Percentiles rank a stretch among this genome's conserved stretches.
Evolutionary conservation across 1,140 invertebrate genomes (phyloP).

Genomic region (Formica exsecta): DNA sequence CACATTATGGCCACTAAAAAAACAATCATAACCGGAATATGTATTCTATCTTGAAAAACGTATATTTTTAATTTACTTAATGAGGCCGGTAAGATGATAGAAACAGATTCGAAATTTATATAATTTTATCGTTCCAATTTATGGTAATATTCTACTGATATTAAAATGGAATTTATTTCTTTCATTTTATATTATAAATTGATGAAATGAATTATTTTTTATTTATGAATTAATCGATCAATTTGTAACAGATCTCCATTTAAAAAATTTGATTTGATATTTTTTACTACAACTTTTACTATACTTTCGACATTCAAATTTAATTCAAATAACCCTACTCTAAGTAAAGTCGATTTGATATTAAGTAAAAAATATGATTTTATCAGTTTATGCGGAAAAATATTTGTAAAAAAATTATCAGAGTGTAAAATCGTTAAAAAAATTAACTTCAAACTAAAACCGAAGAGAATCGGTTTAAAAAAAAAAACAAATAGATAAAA

Average conservation of each 20-base stretch:
- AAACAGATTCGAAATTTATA: conserved; percentile 1
- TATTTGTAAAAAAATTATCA: background rate
- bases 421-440: background rate
- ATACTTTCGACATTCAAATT: background rate
- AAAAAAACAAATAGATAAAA: background rate
- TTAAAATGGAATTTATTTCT: background rate
- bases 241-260: background rate
- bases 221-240: background rate
- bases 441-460: background rate
- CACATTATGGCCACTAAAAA: background rate
- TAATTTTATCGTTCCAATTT: background rate
- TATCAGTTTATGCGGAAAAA: background rate
- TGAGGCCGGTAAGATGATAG: background rate
- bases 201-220: background rate
- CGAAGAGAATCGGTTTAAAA: background rate
- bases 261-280: background rate
- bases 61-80: background rate
- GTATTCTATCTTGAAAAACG: background rate
- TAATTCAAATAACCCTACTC: background rate
- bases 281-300: background rate
- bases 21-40: background rate
- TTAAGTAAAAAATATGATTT: background rate
- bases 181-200: background rate
- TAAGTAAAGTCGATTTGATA: background rate
- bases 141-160: background rate